These are phyloP conservation scores for Nymphicus hollandicus DNA, from an alignment of 2,113 vertebrate genomes.

Conservation along the genomic window DNA sequence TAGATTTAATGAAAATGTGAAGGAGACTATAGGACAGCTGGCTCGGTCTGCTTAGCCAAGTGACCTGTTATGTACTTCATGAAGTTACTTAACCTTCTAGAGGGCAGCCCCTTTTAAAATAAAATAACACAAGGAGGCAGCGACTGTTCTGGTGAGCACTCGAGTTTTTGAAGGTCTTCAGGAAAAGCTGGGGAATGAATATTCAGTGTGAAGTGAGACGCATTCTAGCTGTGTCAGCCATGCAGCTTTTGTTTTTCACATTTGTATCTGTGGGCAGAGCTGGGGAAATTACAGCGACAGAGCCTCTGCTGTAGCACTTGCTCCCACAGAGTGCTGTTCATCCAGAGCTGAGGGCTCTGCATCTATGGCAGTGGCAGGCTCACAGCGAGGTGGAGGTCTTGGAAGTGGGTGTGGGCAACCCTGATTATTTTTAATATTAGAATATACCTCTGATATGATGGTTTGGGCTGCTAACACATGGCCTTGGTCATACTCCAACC, in stretches of 20 bases:
- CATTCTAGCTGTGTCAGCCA: neutral
- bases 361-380: neutral
- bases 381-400: neutral
- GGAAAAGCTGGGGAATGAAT: neutral
- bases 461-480: neutral
- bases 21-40: slow-evolving; percentile 6
- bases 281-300: neutral
- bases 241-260: neutral
- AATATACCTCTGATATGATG: neutral
- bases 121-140: neutral
- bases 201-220: neutral
- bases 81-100: slow-evolving; percentile 4
- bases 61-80: neutral
- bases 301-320: neutral
- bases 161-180: neutral
- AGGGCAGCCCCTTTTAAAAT: neutral
- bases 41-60: slow-evolving; percentile 25
- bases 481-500: neutral
- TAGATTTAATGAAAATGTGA: slow-evolving; percentile 37
- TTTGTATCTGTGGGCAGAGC: neutral
- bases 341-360: neutral
- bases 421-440: neutral
- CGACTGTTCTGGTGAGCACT: neutral
- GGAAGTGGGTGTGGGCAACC: neutral
- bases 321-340: neutral